Conservation (phyloP, 2,797 vertebrate species). For the Labeo calbasu region DNA sequence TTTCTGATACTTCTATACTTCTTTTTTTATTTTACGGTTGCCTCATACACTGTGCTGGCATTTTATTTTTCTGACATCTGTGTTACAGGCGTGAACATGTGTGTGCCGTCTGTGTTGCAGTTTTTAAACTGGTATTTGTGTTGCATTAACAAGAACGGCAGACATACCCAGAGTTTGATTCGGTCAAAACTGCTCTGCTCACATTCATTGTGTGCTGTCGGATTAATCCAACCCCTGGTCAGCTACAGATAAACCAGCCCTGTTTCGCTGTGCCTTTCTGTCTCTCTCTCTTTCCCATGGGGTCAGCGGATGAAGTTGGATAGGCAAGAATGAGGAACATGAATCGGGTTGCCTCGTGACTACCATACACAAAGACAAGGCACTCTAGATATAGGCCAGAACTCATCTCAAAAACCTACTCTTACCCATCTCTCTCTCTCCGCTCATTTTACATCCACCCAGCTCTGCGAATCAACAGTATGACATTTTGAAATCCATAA, state of each 20-base stretch:
- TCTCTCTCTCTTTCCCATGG: slow-evolving; percentile 46
- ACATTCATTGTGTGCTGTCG: slow-evolving; percentile 50
- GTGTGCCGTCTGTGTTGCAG: slow-evolving; percentile 1
- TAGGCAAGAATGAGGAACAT: neutral
- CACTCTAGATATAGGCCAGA: neutral
- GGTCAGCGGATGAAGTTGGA: slow-evolving; percentile 24
- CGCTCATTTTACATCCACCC: slow-evolving; percentile 1
- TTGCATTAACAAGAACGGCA: slow-evolving; percentile 14
- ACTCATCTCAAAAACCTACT: neutral
- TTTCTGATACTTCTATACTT: neutral
- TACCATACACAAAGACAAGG: slow-evolving; percentile 28
- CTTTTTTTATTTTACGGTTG: neutral
- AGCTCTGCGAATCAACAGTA: slow-evolving; percentile 15
- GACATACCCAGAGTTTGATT: slow-evolving; percentile 29
- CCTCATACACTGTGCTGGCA: neutral
- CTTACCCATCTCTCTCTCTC: slow-evolving; percentile 26
- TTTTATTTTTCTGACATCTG: slow-evolving; percentile 8
- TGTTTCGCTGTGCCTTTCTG: slow-evolving; percentile 41
- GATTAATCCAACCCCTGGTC: slow-evolving; percentile 57
- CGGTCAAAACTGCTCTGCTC: slow-evolving; percentile 38
- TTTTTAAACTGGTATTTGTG: slow-evolving; percentile 29
- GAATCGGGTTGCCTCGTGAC: slow-evolving; percentile 4
- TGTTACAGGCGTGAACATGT: neutral
- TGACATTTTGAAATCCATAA: slow-evolving; percentile 46
- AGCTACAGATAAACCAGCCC: slow-evolving; percentile 56